A percentile compares a stretch with the other conserved stretches of the same genome.
Conservation (phyloP, 1,140 invertebrate genomes). For the Drosophila murphyi region DNA sequence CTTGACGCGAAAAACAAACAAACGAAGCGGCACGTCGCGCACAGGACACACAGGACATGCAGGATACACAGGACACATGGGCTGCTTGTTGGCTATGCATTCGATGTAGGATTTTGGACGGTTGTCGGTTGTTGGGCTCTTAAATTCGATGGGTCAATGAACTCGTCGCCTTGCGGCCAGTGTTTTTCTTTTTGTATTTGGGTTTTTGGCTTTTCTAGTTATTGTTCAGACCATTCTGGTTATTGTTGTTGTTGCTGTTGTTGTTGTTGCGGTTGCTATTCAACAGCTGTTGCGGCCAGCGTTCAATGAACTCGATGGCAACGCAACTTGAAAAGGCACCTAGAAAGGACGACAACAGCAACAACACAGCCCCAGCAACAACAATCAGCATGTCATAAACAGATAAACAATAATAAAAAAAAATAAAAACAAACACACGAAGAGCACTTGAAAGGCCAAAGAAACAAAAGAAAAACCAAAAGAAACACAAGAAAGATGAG, state of each 20-base stretch:
- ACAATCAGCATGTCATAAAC: neutral
- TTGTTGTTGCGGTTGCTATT: neutral
- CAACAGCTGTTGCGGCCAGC: constrained; percentile 43
- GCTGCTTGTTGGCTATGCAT: too few relatives aligned
- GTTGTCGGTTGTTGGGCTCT: constrained; percentile 3
- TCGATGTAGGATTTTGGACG: neutral
- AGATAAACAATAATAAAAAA: constrained; percentile 6
- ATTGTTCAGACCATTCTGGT: constrained; percentile 19
- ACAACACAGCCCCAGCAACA: constrained; percentile 15
- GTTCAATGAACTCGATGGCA: constrained; percentile 46
- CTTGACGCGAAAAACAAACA: constrained; percentile 81
- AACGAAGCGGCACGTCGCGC: constrained; percentile 48
- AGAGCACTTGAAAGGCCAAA: constrained; percentile 11
- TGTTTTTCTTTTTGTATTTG: constrained; percentile 8
- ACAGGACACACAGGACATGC: constrained; percentile 1
- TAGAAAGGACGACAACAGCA: neutral
- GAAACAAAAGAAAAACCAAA: constrained; percentile 1
- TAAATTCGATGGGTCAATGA: constrained; percentile 56
- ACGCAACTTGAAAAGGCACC: constrained; percentile 10
- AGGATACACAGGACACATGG: constrained; percentile 37
- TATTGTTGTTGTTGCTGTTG: constrained; percentile 16
- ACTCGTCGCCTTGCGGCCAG: constrained; percentile 38
- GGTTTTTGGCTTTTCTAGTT: constrained; percentile 37
- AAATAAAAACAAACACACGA: constrained; percentile 3
- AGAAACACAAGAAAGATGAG: constrained; percentile 2